Evolutionary conservation across 2,888 invertebrate species (phyloP).

Genomic region (Parapristionchus giblindavisi): DNA sequence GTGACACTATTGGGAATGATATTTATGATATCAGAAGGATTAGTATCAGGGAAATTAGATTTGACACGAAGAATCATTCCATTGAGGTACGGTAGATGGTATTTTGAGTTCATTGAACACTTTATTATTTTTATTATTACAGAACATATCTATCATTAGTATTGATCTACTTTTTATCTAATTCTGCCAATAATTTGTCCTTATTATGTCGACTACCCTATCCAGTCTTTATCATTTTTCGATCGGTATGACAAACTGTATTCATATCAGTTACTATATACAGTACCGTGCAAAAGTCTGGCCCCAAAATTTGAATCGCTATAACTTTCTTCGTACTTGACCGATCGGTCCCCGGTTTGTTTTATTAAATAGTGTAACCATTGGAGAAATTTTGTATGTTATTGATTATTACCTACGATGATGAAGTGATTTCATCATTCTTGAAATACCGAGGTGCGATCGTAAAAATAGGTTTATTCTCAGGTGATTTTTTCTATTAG

Average conservation of each 20-base stretch:
- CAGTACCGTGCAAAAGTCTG: no score
- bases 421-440: no score
- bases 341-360: no score
- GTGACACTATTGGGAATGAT: constrained; percentile 27
- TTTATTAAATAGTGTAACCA: no score
- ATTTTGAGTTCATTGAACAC: neutral
- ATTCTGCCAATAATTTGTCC: constrained; percentile 18
- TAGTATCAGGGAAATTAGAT: constrained; percentile 19
- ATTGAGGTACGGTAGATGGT: constrained; percentile 20
- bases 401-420: no score
- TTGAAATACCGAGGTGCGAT: no score
- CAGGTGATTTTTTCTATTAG: no score
- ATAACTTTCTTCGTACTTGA: no score
- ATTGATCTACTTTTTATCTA: constrained; percentile 25
- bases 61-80: constrained; percentile 15
- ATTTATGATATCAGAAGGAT: constrained; percentile 34
- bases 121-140: neutral
- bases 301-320: no score
- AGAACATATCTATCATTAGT: constrained; percentile 20
- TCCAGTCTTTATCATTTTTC: constrained; percentile 95
- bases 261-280: no score
- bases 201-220: constrained; percentile 16
- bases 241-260: constrained; percentile 81
- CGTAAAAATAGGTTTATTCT: no score
- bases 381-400: no score